These are phyloP conservation scores for Pelmatolapia mariae DNA, from an alignment of 2,113 vertebrate species.

Conservation along the genomic window DNA sequence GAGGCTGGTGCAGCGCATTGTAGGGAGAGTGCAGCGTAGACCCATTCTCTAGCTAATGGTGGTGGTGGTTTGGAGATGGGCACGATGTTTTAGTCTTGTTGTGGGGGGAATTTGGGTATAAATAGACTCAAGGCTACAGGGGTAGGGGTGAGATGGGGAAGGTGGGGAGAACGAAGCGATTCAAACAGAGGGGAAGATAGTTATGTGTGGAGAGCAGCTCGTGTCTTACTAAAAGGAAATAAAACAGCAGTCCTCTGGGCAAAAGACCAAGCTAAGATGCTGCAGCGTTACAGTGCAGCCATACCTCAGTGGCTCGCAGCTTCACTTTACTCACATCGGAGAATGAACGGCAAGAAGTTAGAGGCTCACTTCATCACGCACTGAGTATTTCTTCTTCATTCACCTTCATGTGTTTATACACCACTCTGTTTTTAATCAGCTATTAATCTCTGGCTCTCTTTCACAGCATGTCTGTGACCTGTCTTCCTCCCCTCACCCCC, in stretches of 20 bases:
- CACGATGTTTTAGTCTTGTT: slow-evolving; percentile 14
- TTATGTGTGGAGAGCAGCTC: not conserved
- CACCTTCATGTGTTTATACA: not conserved
- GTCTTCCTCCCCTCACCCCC: not conserved
- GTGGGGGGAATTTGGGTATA: slow-evolving; percentile 3
- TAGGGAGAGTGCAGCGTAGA: not conserved
- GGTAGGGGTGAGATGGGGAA: not conserved
- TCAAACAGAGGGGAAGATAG: slow-evolving; percentile 18
- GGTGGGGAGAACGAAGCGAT: not conserved
- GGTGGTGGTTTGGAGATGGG: slow-evolving; percentile 9
- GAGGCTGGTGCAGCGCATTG: not conserved
- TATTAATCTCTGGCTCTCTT: not conserved
- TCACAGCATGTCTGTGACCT: not conserved
- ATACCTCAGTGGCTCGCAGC: not conserved
- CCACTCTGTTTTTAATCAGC: not conserved
- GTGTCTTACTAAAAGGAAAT: not conserved
- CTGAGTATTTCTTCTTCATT: rapidly evolving
- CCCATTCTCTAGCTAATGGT: not conserved
- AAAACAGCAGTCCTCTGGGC: not conserved
- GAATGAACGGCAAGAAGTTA: not conserved
- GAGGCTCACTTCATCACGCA: not conserved
- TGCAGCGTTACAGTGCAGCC: not conserved
- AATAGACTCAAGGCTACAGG: slow-evolving; percentile 15
- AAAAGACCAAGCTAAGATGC: not conserved
- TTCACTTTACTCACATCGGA: not conserved